Evolutionary conservation across 2,797 vertebrate genomes (phyloP), one percentile per base, ranked within the genome.

Genomic region (Bradypus variegatus): DNA sequence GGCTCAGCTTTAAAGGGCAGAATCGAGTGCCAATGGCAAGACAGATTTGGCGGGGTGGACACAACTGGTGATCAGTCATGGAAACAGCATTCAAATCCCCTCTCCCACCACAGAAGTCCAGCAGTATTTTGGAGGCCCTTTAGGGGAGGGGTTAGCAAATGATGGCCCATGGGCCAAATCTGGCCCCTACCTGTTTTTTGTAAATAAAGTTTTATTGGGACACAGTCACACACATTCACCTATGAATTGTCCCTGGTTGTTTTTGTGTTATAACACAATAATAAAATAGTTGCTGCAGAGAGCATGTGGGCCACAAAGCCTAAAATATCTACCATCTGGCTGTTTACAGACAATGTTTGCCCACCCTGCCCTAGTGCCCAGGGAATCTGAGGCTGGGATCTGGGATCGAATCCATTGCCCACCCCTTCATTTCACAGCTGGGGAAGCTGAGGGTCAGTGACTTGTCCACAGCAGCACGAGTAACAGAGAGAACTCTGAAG

Each of bases 341-440:
- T 27, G 21, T 83, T 78, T 29, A 55, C 6, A 78, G 58, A 58
- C 65, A 23, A 36, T 1, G 8, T 80, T 8, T 29, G 67, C 1
- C 8, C n/a, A 13, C 12, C 60, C 19, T 29, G 11, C 45, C 25
- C n/a, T 29, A 62, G 67, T 3, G 10, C 33, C 45, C 18, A 25
- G 87, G 53, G 73, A 2, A n/a, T 45, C 36, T 11, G 87, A n/a
- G 15, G 41, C 53, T 72, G 31, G 70, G 62, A 23, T 45, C 45
- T 78, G 18, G 19, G 41, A 29, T 18, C 1, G 0, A 41, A 64
- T 10, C 25, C 8, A 6, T 1, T 2, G 64, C 3, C 75, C 15
- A 31, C 3, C 15, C 15, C 53, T 81, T 85, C 50, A 25, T 58
- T 36, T 77, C 13, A 31, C 13, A 58, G 70, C 21, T 9, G 38